Percentiles rank a stretch among this genome's conserved stretches.
Evolutionary conservation across 2,113 vertebrate genomes (phyloP).

Genomic region (Acanthisitta chloris): DNA sequence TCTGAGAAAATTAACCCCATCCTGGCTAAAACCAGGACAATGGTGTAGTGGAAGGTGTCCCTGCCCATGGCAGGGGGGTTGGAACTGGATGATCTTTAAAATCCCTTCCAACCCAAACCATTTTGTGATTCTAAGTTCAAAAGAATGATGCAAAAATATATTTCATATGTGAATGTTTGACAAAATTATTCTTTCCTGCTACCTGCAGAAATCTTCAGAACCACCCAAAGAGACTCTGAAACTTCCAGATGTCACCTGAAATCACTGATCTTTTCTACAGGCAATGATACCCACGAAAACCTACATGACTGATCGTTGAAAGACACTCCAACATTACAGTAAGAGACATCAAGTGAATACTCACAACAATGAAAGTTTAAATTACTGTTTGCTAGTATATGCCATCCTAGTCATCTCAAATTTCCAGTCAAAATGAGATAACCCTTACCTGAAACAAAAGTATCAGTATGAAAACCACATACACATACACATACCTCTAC

Average conservation of each 20-base stretch:
- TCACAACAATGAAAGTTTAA: background rate
- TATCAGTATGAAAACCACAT: background rate
- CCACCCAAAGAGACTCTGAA: background rate
- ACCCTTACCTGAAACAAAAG: background rate
- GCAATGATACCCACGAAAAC: background rate
- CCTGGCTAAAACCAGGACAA: too few species aligned
- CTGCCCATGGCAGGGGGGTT: background rate
- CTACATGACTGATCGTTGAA: background rate
- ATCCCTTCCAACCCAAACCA: background rate
- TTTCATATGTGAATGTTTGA: background rate
- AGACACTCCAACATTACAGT: background rate
- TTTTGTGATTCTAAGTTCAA: background rate
- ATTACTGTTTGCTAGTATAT: background rate
- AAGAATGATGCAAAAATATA: background rate
- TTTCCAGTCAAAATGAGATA: background rate
- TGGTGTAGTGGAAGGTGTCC: background rate
- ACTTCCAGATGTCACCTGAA: background rate
- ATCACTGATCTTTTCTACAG: background rate
- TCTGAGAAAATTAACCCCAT: too few species aligned
- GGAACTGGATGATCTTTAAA: background rate
- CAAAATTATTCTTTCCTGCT: background rate
- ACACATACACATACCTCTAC: background rate
- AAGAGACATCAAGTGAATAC: background rate
- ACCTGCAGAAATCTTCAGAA: background rate
- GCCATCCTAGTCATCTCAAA: background rate